phyloP scores from a whole-genome alignment of 1,140 invertebrate species.

The Drosophila sp. region DNA sequence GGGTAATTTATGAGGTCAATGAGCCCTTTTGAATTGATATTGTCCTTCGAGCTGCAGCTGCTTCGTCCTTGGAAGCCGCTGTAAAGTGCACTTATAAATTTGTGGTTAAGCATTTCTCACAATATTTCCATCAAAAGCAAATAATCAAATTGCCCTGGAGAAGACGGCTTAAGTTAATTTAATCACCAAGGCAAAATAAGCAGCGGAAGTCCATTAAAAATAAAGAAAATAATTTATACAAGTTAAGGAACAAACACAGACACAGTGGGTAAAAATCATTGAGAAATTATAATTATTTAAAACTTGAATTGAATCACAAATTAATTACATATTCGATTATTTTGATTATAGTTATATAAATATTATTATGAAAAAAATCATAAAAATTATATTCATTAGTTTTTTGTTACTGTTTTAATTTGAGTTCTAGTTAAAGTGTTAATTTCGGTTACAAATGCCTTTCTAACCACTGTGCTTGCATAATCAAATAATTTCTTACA shows the following conservation, averaged over 20 bases:
- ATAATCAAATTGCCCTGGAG: not conserved
- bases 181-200: not conserved
- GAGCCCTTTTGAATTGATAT: conserved; percentile 40
- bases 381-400: too few species aligned
- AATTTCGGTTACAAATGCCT: too few species aligned
- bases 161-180: conserved; percentile 12
- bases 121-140: conserved; percentile 2
- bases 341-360: too few species aligned
- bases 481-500: conserved; percentile 11
- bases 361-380: too few species aligned
- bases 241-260: not conserved
- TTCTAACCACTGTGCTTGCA: conserved; percentile 9
- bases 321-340: too few species aligned
- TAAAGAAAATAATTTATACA: not conserved
- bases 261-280: too few species aligned
- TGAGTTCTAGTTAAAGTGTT: too few species aligned
- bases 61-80: not conserved
- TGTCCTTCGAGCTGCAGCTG: conserved; percentile 18
- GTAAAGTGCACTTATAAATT: conserved; percentile 1
- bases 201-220: conserved; percentile 15
- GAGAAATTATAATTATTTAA: too few species aligned
- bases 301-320: too few species aligned
- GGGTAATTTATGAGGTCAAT: conserved; percentile 74
- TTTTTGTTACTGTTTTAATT: too few species aligned
- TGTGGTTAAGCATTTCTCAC: conserved; percentile 13